These are phyloP conservation scores for Orchesella cincta DNA, from an alignment of 1,140 invertebrate genomes.

Conservation along the genomic window DNA sequence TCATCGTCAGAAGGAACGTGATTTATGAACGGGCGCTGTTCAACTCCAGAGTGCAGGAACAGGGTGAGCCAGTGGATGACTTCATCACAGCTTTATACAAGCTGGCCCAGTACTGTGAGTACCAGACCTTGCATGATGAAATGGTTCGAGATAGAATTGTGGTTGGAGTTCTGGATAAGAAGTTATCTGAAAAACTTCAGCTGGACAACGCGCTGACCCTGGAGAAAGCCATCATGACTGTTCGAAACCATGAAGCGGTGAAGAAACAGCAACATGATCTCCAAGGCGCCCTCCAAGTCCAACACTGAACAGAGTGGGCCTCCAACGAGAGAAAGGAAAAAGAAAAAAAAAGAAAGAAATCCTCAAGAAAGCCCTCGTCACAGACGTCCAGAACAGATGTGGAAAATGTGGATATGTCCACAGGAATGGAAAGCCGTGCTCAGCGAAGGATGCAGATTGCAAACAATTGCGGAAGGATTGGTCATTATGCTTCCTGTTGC, in stretches of 20 bases:
- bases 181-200: conserved; percentile 51
- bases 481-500: background rate
- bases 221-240: conserved; percentile 41
- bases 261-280: conserved; percentile 31
- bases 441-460: background rate
- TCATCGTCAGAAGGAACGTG: conserved; percentile 52
- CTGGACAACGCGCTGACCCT: conserved; percentile 46
- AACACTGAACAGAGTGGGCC: too few relatives aligned
- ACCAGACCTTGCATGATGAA: conserved; percentile 4
- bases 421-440: background rate
- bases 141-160: conserved; percentile 32
- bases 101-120: conserved; percentile 26
- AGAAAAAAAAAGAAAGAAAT: too few relatives aligned
- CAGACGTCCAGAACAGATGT: too few relatives aligned
- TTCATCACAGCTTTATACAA: conserved; percentile 50
- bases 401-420: too few relatives aligned
- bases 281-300: too few relatives aligned
- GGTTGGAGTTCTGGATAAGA: conserved; percentile 45
- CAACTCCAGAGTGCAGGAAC: conserved; percentile 52
- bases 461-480: background rate
- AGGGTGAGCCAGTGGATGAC: conserved; percentile 54
- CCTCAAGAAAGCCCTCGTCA: too few relatives aligned
- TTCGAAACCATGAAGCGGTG: conserved; percentile 48
- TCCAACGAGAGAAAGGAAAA: too few relatives aligned
- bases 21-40: conserved; percentile 55